These are phyloP conservation scores for Thalassophryne amazonica DNA, from an alignment of 2,797 vertebrate genomes.

Conservation along the genomic window DNA sequence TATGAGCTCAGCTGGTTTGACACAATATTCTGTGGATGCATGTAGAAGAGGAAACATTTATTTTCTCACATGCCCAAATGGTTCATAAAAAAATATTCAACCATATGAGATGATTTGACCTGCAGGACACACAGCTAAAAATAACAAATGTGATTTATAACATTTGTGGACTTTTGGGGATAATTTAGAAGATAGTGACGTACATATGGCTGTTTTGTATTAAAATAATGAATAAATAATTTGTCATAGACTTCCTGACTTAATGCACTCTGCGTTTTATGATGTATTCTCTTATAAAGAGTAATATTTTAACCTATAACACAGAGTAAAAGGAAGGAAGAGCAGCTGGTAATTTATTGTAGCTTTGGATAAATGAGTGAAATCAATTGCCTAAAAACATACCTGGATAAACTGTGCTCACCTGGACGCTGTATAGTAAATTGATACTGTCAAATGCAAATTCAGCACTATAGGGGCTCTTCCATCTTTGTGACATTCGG, in stretches of 20 bases:
- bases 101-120: background rate
- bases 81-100: conserved; percentile 7
- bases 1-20: conserved; percentile 3
- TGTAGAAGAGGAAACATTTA: no score
- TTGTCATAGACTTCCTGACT: no score
- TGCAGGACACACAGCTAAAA: conserved; percentile 5
- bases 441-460: conserved; percentile 42
- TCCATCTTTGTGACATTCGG: conserved; percentile 22
- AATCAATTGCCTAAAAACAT: conserved; percentile 39
- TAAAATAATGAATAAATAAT: no score
- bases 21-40: no score
- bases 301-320: conserved; percentile 18
- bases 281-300: conserved; percentile 6
- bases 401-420: conserved; percentile 10
- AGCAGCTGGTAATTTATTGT: conserved; percentile 26
- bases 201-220: no score
- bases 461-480: conserved; percentile 26
- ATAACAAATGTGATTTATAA: conserved; percentile 13
- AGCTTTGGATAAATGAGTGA: conserved; percentile 1
- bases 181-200: no score
- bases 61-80: no score
- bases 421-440: conserved; percentile 20
- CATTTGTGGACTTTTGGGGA: conserved; percentile 1
- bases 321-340: conserved; percentile 21
- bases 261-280: conserved; percentile 24